Conservation (phyloP, 2,888 invertebrate species). For the Meteorus cinctellus region DNA sequence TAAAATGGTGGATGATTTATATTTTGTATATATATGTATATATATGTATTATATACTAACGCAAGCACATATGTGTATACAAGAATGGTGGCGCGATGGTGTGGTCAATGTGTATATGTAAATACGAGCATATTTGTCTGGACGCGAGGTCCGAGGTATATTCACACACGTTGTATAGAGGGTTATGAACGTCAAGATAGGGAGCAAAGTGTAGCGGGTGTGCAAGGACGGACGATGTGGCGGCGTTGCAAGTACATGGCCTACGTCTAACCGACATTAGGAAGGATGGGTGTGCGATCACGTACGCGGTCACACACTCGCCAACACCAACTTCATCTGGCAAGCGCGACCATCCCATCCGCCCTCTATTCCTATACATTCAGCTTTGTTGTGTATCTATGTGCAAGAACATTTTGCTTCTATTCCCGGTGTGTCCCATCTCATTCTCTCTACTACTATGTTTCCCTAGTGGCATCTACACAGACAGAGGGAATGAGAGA, state of each 20-base stretch:
- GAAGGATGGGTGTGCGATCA: constrained; percentile 41
- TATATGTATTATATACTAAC: not conserved
- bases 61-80: not conserved
- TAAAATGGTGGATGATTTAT: not conserved
- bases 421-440: constrained; percentile 6
- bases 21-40: constrained; percentile 32
- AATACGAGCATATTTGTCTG: constrained; percentile 45
- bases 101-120: constrained; percentile 47
- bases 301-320: constrained; percentile 38
- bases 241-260: constrained; percentile 31
- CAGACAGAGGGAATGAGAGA: not conserved
- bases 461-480: constrained; percentile 1
- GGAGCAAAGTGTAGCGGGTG: not conserved
- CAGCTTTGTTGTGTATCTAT: not conserved
- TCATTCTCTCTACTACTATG: not conserved
- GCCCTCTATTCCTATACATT: not conserved
- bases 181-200: not conserved
- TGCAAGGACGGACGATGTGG: not conserved
- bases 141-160: constrained; percentile 37
- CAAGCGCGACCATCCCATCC: not conserved
- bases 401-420: not conserved
- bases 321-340: constrained; percentile 35
- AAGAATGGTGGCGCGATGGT: constrained; percentile 34
- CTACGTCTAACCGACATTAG: constrained; percentile 42
- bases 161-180: constrained; percentile 18